Evolutionary conservation across 2,888 invertebrate species (phyloP).

Genomic region (Liopterus haemorrhoidalis): DNA sequence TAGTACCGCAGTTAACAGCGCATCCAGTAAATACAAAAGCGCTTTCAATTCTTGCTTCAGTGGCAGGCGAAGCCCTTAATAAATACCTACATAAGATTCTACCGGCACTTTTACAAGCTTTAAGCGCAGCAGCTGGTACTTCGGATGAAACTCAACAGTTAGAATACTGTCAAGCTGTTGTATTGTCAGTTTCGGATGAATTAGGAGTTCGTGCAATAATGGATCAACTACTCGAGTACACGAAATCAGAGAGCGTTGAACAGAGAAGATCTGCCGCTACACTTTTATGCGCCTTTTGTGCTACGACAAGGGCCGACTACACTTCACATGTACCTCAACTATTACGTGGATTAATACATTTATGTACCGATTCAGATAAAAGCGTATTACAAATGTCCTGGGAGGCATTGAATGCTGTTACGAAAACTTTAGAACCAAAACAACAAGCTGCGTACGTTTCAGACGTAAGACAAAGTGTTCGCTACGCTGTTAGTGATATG

Average conservation of each 20-base stretch:
- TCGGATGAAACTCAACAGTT: constrained; percentile 66
- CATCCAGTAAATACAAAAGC: constrained; percentile 90
- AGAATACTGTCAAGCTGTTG: constrained; percentile 88
- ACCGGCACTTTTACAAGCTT: constrained; percentile 77
- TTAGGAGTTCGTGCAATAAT: constrained; percentile 81
- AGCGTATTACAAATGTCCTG: constrained; percentile 77
- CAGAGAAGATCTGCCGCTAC: constrained; percentile 77
- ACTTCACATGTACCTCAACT: constrained; percentile 82
- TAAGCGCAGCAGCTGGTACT: constrained; percentile 63
- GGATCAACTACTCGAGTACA: constrained; percentile 76
- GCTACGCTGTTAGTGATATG: constrained; percentile 81
- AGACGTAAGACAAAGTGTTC: constrained; percentile 88
- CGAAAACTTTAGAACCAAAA: constrained; percentile 77
- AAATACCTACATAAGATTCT: constrained; percentile 87
- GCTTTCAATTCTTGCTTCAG: constrained; percentile 86
- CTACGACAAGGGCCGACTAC: constrained; percentile 82
- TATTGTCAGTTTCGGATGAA: constrained; percentile 85
- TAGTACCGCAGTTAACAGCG: constrained; percentile 89
- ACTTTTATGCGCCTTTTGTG: constrained; percentile 84
- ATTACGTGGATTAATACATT: constrained; percentile 75
- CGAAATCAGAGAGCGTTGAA: constrained; percentile 57
- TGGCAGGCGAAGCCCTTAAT: constrained; percentile 88
- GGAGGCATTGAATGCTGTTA: constrained; percentile 86
- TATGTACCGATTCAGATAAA: constrained; percentile 76
- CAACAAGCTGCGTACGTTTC: constrained; percentile 81